Percentiles rank a stretch among this genome's conserved stretches.
phyloP scores from a whole-genome alignment of 1,140 invertebrate species.

The Fopius arisanus region DNA sequence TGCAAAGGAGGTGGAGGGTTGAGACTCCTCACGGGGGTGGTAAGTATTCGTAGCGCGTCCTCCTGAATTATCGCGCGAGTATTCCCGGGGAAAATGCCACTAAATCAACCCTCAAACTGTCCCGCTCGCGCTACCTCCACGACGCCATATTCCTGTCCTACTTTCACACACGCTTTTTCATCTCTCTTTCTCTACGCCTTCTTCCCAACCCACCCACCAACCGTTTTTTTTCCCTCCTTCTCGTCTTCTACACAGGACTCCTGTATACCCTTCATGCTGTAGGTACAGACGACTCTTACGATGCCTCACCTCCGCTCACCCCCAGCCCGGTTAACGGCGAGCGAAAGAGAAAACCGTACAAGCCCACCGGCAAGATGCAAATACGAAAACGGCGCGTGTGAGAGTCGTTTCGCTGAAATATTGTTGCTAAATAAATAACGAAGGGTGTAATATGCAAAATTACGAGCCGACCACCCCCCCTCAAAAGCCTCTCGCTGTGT shows the following conservation, averaged over 20 bases:
- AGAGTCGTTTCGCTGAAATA: constrained; percentile 54
- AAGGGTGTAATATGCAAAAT: constrained; percentile 59
- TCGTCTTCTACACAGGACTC: background rate
- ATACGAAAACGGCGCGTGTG: constrained; percentile 49
- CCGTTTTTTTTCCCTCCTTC: constrained; percentile 4
- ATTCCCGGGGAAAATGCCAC: constrained; percentile 55
- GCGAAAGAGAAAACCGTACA: background rate
- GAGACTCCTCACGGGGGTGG: constrained; percentile 34
- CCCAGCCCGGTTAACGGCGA: background rate
- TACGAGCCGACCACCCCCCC: constrained; percentile 43
- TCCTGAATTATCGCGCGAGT: constrained; percentile 57
- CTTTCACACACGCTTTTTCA: constrained; percentile 21
- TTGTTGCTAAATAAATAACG: constrained; percentile 59
- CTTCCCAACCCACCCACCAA: background rate
- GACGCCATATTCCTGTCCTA: constrained; percentile 31
- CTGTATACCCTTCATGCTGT: constrained; percentile 1
- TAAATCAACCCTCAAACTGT: constrained; percentile 54
- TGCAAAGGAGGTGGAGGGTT: constrained; percentile 13
- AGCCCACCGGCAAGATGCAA: constrained; percentile 46
- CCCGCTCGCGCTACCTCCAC: constrained; percentile 35
- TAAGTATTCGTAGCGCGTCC: constrained; percentile 56
- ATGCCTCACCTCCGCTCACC: constrained; percentile 34
- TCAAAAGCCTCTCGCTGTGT: constrained; percentile 34
- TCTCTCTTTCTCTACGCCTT: background rate
- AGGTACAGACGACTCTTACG: constrained; percentile 16